Evolutionary conservation across 1,140 invertebrate genomes (phyloP).

Genomic region (Temnothorax curvispinosus): DNA sequence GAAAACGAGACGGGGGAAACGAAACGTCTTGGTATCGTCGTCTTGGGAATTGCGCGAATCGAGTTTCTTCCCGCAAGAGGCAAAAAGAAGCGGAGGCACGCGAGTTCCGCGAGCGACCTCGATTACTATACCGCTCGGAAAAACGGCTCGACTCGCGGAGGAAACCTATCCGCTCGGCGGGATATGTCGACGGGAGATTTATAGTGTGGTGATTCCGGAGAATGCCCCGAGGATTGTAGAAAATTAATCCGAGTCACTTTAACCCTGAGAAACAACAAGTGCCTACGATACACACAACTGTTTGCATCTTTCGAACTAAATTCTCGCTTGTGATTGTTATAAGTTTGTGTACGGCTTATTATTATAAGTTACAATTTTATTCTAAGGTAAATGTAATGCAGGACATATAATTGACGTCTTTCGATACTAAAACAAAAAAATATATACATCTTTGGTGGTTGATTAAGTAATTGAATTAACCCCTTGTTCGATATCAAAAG

Average conservation of each 20-base stretch:
- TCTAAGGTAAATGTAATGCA: background rate
- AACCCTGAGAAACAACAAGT: constrained; percentile 6
- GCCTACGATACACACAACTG: background rate
- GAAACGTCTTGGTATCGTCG: constrained; percentile 36
- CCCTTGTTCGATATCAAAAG: background rate
- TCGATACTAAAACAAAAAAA: background rate
- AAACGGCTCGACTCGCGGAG: constrained; percentile 44
- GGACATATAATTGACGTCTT: background rate
- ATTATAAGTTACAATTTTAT: background rate
- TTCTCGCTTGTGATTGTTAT: background rate
- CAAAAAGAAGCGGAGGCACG: constrained; percentile 36
- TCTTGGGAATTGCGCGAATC: constrained; percentile 45
- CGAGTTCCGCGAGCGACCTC: constrained; percentile 52
- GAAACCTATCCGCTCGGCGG: constrained; percentile 55
- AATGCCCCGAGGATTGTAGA: constrained; percentile 5
- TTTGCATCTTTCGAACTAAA: background rate
- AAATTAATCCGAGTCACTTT: constrained; percentile 24
- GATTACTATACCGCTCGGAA: constrained; percentile 46
- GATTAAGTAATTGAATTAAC: background rate
- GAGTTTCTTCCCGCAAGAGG: constrained; percentile 50
- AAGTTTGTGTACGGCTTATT: background rate
- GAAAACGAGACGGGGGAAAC: constrained; percentile 24
- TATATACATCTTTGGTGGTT: background rate
- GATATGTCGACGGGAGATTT: constrained; percentile 35
- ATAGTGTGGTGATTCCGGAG: constrained; percentile 21